phyloP scores from a whole-genome alignment of 2,113 vertebrate genomes.

The Ciconia stormi region DNA sequence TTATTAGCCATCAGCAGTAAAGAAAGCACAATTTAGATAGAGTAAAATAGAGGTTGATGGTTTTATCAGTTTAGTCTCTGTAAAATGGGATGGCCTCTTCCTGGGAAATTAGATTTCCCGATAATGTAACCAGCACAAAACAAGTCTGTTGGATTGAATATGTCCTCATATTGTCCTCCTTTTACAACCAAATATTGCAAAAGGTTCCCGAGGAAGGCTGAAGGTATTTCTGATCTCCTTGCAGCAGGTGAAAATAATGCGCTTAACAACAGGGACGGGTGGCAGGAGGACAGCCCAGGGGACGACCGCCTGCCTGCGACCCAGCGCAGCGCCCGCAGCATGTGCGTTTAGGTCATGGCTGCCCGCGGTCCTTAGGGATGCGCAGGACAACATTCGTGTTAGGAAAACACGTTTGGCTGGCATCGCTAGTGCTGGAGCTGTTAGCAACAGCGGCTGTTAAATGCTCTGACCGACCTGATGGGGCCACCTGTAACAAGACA shows the following conservation, averaged over 20 bases:
- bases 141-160: neutral
- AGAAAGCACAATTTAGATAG: neutral
- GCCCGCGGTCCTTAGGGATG: neutral
- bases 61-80: neutral
- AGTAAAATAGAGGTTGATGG: neutral
- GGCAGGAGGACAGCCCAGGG: neutral
- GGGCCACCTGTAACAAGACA: too few species aligned
- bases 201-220: neutral
- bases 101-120: neutral
- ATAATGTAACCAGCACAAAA: neutral
- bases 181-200: neutral
- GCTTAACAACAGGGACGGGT: too few species aligned
- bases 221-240: neutral
- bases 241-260: neutral
- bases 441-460: neutral
- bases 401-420: neutral
- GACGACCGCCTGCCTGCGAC: accelerated
- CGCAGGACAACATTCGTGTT: neutral
- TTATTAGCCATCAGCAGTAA: neutral
- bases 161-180: neutral
- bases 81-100: neutral
- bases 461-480: neutral
- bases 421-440: neutral
- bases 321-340: accelerated
- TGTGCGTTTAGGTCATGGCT: accelerated